Conservation (phyloP, 2,113 vertebrate genomes). For the Vulpes lagopus region DNA sequence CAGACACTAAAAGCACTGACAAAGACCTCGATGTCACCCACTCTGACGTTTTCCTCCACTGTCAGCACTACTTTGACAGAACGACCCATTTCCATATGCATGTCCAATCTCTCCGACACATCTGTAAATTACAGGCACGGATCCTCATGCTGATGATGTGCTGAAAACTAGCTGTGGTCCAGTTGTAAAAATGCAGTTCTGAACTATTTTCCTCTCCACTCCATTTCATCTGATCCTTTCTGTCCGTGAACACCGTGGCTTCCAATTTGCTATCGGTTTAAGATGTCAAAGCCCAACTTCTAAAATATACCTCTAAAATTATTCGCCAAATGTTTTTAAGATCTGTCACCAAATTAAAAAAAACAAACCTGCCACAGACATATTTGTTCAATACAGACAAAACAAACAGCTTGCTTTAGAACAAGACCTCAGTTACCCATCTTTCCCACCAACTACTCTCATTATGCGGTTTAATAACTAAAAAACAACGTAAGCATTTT, state of each 20-base stretch:
- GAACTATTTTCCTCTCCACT: background rate
- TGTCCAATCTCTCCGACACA: background rate
- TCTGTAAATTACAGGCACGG: background rate
- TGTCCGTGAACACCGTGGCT: background rate
- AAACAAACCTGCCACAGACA: background rate
- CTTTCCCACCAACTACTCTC: background rate
- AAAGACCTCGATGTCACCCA: slow-evolving; percentile 43
- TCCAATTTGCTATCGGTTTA: background rate
- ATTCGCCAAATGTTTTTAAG: slow-evolving; percentile 9
- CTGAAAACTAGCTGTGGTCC: background rate
- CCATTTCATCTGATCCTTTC: background rate
- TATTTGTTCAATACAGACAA: background rate
- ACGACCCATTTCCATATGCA: background rate
- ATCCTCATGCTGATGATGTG: background rate
- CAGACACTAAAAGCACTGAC: background rate
- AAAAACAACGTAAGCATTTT: background rate
- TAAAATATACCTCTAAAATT: background rate
- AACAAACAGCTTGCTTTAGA: slow-evolving; percentile 44
- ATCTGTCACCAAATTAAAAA: background rate
- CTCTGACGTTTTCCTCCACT: slow-evolving; percentile 54
- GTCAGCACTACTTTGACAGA: slow-evolving; percentile 15
- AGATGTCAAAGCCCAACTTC: background rate
- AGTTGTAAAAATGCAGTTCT: slow-evolving; percentile 2
- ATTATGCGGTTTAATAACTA: slow-evolving; percentile 10
- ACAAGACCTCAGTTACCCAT: slow-evolving; percentile 26